Evolutionary conservation across 1,140 invertebrate genomes (phyloP).

Genomic region (Apolygus lucorum): DNA sequence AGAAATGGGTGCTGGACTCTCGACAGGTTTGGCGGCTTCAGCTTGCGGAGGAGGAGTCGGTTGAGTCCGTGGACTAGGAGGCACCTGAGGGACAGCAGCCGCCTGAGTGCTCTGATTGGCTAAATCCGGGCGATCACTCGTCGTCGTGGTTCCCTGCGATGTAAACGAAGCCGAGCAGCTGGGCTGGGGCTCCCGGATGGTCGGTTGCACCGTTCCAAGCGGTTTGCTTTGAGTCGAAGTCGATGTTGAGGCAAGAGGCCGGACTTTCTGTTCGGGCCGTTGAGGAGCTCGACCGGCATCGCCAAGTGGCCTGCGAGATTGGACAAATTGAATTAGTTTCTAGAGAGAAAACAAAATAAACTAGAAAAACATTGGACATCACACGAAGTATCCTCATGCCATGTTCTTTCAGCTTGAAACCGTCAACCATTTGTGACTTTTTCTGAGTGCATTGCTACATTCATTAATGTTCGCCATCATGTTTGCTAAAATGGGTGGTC

Average conservation of each 20-base stretch:
- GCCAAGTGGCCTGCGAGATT: background rate
- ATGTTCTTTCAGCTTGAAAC: no score
- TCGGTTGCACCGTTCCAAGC: conserved; percentile 49
- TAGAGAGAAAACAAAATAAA: no score
- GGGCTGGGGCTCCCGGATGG: conserved; percentile 39
- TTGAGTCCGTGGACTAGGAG: background rate
- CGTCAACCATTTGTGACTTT: no score
- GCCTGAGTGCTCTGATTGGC: conserved; percentile 15
- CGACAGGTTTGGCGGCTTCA: conserved; percentile 1
- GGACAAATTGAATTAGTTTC: no score
- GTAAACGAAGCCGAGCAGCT: conserved; percentile 17
- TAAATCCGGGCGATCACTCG: background rate
- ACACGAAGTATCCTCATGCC: no score
- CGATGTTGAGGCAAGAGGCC: conserved; percentile 25
- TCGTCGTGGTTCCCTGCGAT: background rate
- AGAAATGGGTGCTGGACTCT: background rate
- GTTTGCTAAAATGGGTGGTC: no score
- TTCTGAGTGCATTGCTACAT: no score
- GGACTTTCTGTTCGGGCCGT: conserved; percentile 34
- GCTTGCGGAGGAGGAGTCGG: background rate
- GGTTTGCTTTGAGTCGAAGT: conserved; percentile 40
- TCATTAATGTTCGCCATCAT: no score
- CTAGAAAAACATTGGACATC: no score
- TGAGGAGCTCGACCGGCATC: conserved; percentile 8
- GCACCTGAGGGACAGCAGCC: background rate